A percentile compares a stretch with the other conserved stretches of the same genome.
Evolutionary conservation across 2,113 vertebrate genomes (phyloP).

Genomic region (Redunca redunca): DNA sequence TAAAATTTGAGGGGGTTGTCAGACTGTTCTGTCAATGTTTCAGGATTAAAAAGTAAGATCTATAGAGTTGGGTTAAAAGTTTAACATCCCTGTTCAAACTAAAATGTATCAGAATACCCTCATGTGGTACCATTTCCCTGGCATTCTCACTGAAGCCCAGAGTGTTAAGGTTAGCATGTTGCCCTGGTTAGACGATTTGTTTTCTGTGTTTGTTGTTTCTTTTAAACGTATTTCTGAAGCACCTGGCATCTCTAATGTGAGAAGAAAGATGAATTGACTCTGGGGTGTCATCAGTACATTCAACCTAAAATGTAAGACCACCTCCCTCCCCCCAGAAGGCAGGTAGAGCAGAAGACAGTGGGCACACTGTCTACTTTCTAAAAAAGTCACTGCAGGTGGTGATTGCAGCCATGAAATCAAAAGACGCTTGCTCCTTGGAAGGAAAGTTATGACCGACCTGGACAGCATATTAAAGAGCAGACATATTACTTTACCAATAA

Average conservation of each 20-base stretch:
- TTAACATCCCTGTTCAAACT: not conserved
- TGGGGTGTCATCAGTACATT: constrained; percentile 73
- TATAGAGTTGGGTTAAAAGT: not conserved
- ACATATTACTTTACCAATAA: not conserved
- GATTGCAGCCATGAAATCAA: not conserved
- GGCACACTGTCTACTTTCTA: not conserved
- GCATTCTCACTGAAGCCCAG: not conserved
- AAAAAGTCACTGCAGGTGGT: not conserved
- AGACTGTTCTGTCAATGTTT: not conserved
- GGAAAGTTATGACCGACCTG: not conserved
- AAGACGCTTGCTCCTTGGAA: not conserved
- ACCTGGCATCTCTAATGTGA: not conserved
- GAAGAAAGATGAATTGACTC: constrained; percentile 58
- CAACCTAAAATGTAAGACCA: constrained; percentile 76
- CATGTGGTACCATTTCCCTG: not conserved
- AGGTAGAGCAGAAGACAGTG: not conserved
- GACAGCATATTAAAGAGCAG: not conserved
- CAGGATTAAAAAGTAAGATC: not conserved
- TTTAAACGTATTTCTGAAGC: constrained; percentile 16
- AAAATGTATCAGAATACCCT: not conserved
- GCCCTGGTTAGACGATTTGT: not conserved
- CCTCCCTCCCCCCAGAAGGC: not conserved
- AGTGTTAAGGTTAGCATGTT: not conserved
- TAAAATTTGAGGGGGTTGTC: not conserved
- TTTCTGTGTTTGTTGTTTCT: constrained; percentile 13